These are phyloP conservation scores for Epicauta chinensis DNA, from an alignment of 1,140 invertebrate species.

Conservation along the genomic window DNA sequence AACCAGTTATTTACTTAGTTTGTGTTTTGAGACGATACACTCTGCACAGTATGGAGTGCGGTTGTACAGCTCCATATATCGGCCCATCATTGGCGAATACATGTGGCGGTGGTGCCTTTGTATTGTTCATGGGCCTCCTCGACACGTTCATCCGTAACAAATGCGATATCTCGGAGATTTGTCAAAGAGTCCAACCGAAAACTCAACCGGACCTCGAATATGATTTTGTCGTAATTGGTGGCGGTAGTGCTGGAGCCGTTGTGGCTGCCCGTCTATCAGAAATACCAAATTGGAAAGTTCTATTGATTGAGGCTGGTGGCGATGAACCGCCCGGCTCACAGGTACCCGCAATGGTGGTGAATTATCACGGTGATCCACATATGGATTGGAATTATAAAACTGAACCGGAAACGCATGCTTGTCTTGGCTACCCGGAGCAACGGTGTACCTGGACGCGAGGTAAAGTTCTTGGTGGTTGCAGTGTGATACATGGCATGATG, in stretches of 20 bases:
- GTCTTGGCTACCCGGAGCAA: conserved; percentile 45
- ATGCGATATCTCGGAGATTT: conserved; percentile 46
- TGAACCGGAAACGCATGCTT: conserved; percentile 54
- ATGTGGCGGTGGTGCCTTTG: conserved; percentile 47
- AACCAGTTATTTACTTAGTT: neutral
- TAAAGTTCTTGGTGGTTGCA: conserved; percentile 56
- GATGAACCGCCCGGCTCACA: conserved; percentile 50
- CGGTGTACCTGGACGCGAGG: conserved; percentile 51
- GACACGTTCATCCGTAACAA: conserved; percentile 47
- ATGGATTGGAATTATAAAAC: conserved; percentile 63
- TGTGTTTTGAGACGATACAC: neutral
- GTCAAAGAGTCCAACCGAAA: conserved; percentile 43
- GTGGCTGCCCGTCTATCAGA: conserved; percentile 46
- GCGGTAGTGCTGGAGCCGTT: conserved; percentile 52
- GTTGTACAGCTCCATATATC: conserved; percentile 36
- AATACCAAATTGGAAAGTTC: conserved; percentile 43
- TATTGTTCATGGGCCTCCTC: conserved; percentile 52
- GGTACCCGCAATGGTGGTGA: conserved; percentile 51
- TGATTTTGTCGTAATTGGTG: conserved; percentile 55
- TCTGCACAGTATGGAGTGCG: conserved; percentile 35
- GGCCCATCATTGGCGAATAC: conserved; percentile 47
- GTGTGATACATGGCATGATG: conserved; percentile 66
- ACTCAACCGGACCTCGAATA: conserved; percentile 43
- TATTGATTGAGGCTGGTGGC: conserved; percentile 58
- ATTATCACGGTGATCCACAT: conserved; percentile 48